Evolutionary conservation across 2,888 invertebrate genomes (phyloP).

Genomic region (Epinotia demarniana): DNA sequence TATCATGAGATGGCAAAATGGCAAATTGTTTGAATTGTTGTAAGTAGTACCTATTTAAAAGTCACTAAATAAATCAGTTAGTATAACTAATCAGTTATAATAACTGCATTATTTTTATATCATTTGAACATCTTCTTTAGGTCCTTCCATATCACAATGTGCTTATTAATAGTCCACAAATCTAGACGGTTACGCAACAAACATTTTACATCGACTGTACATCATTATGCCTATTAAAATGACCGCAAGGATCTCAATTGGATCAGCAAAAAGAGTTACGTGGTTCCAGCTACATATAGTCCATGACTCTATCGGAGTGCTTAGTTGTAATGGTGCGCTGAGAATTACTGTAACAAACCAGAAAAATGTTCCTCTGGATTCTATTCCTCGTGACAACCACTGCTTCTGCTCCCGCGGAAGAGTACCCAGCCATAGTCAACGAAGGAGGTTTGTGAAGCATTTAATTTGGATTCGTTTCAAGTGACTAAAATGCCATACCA

Average conservation of each 20-base stretch:
- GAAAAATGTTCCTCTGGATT: slow-evolving; percentile 60
- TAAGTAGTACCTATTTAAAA: too few species aligned
- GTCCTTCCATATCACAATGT: background rate
- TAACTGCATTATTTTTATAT: too few species aligned
- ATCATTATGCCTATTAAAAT: slow-evolving; percentile 67
- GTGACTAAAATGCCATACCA: too few species aligned
- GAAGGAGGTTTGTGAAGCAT: slow-evolving; percentile 62
- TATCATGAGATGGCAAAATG: too few species aligned
- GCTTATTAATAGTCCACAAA: background rate
- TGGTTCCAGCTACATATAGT: slow-evolving; percentile 68
- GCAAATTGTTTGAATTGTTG: too few species aligned
- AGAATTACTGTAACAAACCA: slow-evolving; percentile 42
- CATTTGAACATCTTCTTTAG: background rate
- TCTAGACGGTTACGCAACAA: slow-evolving; percentile 40
- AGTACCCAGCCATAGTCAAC: slow-evolving; percentile 60
- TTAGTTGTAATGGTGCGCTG: slow-evolving; percentile 54
- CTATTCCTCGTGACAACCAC: slow-evolving; percentile 57
- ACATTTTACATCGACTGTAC: slow-evolving; percentile 63
- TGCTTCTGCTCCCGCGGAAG: slow-evolving; percentile 61
- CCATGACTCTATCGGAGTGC: slow-evolving; percentile 59
- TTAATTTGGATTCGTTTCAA: background rate
- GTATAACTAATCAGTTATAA: too few species aligned
- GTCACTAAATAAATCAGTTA: too few species aligned
- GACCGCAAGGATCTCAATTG: slow-evolving; percentile 75
- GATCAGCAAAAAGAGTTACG: slow-evolving; percentile 69